Conservation (phyloP, 2,113 vertebrate genomes). For the Pygoscelis adeliae region DNA sequence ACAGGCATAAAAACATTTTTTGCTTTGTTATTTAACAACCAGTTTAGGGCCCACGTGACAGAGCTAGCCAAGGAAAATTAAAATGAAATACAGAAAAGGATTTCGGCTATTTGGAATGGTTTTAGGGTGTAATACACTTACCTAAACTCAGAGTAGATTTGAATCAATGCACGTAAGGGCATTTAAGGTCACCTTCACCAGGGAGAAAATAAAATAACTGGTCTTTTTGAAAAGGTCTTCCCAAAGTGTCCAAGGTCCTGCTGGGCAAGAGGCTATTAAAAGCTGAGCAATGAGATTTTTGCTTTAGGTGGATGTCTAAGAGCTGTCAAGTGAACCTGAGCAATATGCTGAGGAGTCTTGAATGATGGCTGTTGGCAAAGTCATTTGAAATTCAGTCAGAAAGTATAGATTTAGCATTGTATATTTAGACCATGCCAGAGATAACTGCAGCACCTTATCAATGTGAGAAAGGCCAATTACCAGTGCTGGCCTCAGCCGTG, state of each 20-base stretch:
- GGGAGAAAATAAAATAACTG: background rate
- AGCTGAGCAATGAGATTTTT: background rate
- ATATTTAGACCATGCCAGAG: background rate
- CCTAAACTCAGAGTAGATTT: background rate
- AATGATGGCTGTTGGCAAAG: background rate
- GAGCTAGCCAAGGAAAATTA: background rate
- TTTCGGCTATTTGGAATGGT: background rate
- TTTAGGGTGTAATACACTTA: background rate
- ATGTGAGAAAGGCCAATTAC: background rate
- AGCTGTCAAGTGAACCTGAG: background rate
- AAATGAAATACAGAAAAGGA: background rate
- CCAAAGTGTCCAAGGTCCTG: background rate
- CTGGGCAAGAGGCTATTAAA: background rate
- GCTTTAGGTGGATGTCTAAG: background rate
- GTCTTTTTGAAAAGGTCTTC: background rate
- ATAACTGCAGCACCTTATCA: background rate
- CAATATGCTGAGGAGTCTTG: background rate
- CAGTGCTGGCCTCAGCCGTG: background rate
- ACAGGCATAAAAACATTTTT: background rate
- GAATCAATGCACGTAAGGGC: background rate
- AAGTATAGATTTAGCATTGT: background rate
- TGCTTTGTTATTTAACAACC: background rate
- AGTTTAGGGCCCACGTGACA: background rate
- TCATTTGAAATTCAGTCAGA: background rate
- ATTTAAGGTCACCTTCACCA: background rate